These are phyloP conservation scores for Leptogaster cylindrica DNA, from an alignment of 2,888 invertebrate species.

Conservation along the genomic window DNA sequence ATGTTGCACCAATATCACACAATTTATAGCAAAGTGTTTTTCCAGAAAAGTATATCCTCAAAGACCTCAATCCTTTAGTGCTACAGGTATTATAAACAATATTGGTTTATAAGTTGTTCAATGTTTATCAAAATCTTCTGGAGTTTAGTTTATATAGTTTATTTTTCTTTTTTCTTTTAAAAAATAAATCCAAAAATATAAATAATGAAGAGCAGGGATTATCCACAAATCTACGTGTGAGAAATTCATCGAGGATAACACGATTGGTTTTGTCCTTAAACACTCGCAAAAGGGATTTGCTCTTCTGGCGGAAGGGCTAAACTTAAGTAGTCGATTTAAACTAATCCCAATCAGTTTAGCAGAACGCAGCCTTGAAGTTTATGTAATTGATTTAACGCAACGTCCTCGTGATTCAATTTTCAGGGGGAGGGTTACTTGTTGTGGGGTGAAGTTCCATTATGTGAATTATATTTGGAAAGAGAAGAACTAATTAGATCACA, in stretches of 20 bases:
- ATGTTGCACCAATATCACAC: slow-evolving; percentile 32
- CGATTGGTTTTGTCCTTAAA: slow-evolving; percentile 2
- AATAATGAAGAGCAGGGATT: too few species aligned
- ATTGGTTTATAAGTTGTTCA: too few species aligned
- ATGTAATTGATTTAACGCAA: slow-evolving; percentile 22
- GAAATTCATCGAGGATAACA: background rate
- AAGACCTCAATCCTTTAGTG: background rate
- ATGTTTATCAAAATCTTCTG: too few species aligned
- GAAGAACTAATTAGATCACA: slow-evolving; percentile 19
- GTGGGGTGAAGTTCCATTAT: background rate
- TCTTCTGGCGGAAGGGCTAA: background rate
- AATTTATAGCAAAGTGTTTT: background rate
- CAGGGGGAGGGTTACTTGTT: slow-evolving; percentile 11
- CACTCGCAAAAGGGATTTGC: background rate
- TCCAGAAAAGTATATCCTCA: background rate
- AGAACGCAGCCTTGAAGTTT: background rate
- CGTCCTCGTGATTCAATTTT: background rate
- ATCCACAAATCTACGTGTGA: too few species aligned
- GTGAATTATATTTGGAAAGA: slow-evolving; percentile 7
- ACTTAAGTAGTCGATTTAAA: slow-evolving; percentile 8
- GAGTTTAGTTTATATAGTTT: too few species aligned
- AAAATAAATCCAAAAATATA: too few species aligned
- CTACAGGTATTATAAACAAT: background rate
- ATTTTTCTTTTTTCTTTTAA: too few species aligned
- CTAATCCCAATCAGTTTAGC: slow-evolving; percentile 27